Percentiles rank a stretch among this genome's conserved stretches.
Evolutionary conservation across 1,140 invertebrate genomes (phyloP).

Genomic region (Heliconius eleuchia): DNA sequence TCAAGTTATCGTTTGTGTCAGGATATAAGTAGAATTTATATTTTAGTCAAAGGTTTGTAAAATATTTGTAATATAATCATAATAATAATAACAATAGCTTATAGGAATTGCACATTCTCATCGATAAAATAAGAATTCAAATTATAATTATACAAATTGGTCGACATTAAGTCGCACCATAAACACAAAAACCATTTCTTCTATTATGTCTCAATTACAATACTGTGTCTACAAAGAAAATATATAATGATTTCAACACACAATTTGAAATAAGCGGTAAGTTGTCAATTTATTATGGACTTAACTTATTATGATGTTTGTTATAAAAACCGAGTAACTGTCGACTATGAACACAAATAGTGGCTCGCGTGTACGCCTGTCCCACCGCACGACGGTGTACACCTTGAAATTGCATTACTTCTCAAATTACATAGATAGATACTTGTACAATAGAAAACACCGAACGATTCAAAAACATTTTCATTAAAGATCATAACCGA

Average conservation of each 20-base stretch:
- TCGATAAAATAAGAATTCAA: constrained; percentile 42
- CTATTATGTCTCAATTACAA: constrained; percentile 67
- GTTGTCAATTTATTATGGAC: constrained; percentile 67
- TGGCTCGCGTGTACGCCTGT: constrained; percentile 66
- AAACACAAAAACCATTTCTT: constrained; percentile 32
- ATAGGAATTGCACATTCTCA: constrained; percentile 29
- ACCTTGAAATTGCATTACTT: constrained; percentile 50
- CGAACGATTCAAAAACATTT: neutral
- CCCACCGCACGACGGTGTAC: constrained; percentile 62
- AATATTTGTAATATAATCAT: constrained; percentile 42
- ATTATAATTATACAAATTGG: constrained; percentile 35
- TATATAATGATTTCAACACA: constrained; percentile 73
- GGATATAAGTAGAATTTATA: constrained; percentile 41
- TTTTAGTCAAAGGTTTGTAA: constrained; percentile 51
- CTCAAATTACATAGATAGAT: constrained; percentile 47
- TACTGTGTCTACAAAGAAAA: constrained; percentile 60
- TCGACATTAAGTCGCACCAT: constrained; percentile 16
- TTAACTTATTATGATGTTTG: constrained; percentile 70
- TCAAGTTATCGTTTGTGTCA: constrained; percentile 51
- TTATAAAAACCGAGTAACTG: constrained; percentile 61
- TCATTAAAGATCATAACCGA: constrained; percentile 16
- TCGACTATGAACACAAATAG: constrained; percentile 76
- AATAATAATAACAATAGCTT: constrained; percentile 25
- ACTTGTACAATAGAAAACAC: constrained; percentile 21
- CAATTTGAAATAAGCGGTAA: constrained; percentile 59